A percentile compares a stretch with the other conserved stretches of the same genome.
Conservation (phyloP, 2,888 invertebrate genomes). For the Ferdinandea cuprea region DNA sequence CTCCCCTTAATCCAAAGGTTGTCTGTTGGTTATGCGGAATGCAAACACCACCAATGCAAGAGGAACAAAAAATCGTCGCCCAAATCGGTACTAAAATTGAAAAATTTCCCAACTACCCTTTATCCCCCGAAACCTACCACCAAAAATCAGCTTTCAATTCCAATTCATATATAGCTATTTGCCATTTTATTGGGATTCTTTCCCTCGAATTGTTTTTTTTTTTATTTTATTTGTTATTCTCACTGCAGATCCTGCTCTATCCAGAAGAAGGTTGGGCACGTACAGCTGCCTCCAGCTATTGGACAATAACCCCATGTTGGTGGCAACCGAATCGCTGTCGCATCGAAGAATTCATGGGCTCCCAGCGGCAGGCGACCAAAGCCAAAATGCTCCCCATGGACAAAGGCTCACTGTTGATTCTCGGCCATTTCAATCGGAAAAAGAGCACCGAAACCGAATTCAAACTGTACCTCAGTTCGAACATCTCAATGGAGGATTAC, state of each 20-base stretch:
- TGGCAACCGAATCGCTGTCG: slow-evolving; percentile 93
- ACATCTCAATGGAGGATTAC: slow-evolving; percentile 93
- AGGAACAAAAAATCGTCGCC: slow-evolving; percentile 7
- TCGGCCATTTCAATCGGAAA: slow-evolving; percentile 89
- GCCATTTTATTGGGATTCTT: slow-evolving; percentile 46
- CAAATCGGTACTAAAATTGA: slow-evolving; percentile 55
- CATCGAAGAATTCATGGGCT: slow-evolving; percentile 91
- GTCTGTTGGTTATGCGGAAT: slow-evolving; percentile 53
- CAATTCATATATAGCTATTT: slow-evolving; percentile 25
- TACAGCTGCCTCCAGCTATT: slow-evolving; percentile 92
- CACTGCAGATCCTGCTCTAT: slow-evolving; percentile 89
- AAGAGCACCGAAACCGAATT: slow-evolving; percentile 88
- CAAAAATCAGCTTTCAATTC: slow-evolving; percentile 61
- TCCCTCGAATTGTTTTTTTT: slow-evolving; percentile 41
- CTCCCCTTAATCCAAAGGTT: slow-evolving; percentile 24
- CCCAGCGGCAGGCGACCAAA: slow-evolving; percentile 85
- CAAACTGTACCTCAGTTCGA: slow-evolving; percentile 92
- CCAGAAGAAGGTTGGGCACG: slow-evolving; percentile 95
- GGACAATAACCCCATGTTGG: slow-evolving; percentile 94
- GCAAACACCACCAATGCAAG: slow-evolving; percentile 46
- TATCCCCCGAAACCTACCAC: slow-evolving; percentile 1
- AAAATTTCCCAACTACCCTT: slow-evolving; percentile 41
- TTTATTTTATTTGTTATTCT: no score
- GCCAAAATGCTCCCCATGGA: slow-evolving; percentile 92
- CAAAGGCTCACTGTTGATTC: slow-evolving; percentile 90